Conservation (phyloP, 2,888 invertebrate species). For the Cosmorhoe ocellata region DNA sequence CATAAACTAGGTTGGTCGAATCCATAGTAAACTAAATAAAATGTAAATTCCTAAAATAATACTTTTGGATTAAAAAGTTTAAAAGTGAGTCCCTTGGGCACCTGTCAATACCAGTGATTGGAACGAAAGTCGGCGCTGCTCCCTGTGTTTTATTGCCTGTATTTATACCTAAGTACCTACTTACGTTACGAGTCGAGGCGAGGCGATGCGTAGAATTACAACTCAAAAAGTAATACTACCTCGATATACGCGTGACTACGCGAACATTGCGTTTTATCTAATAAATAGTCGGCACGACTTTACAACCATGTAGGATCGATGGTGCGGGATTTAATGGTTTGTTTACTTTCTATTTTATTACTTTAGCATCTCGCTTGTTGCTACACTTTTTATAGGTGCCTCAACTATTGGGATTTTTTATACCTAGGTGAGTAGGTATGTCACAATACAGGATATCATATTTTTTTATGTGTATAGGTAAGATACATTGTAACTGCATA, state of each 20-base stretch:
- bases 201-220: slow-evolving; percentile 16
- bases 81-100: slow-evolving; percentile 22
- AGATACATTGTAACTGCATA: too few relatives aligned
- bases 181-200: slow-evolving; percentile 13
- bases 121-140: slow-evolving; percentile 42
- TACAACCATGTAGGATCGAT: slow-evolving; percentile 13
- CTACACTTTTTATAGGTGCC: neutral
- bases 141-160: slow-evolving; percentile 54
- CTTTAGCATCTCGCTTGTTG: neutral
- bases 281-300: slow-evolving; percentile 17
- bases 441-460: too few relatives aligned
- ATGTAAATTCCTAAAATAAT: too few relatives aligned
- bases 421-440: too few relatives aligned
- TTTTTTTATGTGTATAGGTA: too few relatives aligned
- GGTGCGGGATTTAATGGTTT: slow-evolving; percentile 11
- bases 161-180: slow-evolving; percentile 41
- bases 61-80: slow-evolving; percentile 1
- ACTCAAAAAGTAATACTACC: slow-evolving; percentile 17
- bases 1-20: too few relatives aligned
- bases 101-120: slow-evolving; percentile 68
- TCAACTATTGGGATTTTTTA: too few relatives aligned
- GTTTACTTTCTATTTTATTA: slow-evolving; percentile 17
- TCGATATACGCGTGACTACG: slow-evolving; percentile 2
- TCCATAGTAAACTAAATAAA: too few relatives aligned
- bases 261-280: slow-evolving; percentile 5